These are phyloP conservation scores for Muscicapa adusta DNA, from an alignment of 2,113 vertebrate species.

Conservation along the genomic window DNA sequence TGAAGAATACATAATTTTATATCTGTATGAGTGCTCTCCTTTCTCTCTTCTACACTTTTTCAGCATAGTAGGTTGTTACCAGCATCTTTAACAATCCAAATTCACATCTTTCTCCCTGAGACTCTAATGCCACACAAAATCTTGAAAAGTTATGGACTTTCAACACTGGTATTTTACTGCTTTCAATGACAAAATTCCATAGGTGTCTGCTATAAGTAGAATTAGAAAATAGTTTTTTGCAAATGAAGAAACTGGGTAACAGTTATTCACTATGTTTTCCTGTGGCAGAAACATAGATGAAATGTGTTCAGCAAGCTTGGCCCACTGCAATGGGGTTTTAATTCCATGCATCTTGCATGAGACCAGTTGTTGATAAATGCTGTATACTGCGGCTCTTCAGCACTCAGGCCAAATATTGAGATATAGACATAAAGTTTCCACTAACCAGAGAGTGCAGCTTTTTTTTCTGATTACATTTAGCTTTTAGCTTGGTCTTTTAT, in stretches of 20 bases:
- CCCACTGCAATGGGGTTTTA: not conserved
- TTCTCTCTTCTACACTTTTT: not conserved
- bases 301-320: not conserved
- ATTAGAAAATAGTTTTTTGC: constrained; percentile 18
- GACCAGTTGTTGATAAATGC: not conserved
- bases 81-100: not conserved
- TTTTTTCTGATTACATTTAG: not conserved
- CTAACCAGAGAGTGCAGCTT: not conserved
- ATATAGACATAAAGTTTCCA: not conserved
- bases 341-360: not conserved
- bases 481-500: not conserved
- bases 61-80: not conserved
- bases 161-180: constrained; percentile 18
- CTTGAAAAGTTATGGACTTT: constrained; percentile 40
- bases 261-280: not conserved
- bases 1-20: not conserved
- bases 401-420: not conserved
- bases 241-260: not conserved
- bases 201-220: constrained; percentile 13
- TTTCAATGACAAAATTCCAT: not conserved
- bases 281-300: not conserved
- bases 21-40: not conserved
- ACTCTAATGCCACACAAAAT: constrained; percentile 28
- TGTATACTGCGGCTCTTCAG: not conserved
- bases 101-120: not conserved